Percentiles rank a stretch among this genome's conserved stretches.
phyloP scores from a whole-genome alignment of 2,797 vertebrate species.

The Morelia viridis region DNA sequence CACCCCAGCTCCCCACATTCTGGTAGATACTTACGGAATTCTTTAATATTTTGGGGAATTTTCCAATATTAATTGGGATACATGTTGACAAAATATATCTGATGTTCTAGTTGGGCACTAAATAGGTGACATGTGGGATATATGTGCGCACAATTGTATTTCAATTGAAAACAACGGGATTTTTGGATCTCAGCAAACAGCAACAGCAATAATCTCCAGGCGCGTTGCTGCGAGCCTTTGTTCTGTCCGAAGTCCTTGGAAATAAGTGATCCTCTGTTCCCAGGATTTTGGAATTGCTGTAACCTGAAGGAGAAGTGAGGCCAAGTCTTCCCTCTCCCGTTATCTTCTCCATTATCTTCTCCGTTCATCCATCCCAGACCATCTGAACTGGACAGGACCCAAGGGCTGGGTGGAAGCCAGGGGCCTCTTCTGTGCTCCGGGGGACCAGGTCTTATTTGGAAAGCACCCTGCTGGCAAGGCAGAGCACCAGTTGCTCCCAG shows the following conservation, averaged over 20 bases:
- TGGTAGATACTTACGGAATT: background rate
- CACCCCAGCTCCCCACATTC: background rate
- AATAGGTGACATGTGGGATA: background rate
- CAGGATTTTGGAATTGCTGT: background rate
- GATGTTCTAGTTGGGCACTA: background rate
- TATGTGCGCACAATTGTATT: background rate
- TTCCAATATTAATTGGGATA: background rate
- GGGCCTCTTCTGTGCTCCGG: background rate
- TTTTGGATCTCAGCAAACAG: background rate
- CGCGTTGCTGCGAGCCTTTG: slow-evolving; percentile 21
- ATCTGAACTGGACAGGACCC: background rate
- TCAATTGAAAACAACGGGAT: background rate
- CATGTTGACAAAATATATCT: background rate
- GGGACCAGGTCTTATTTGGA: background rate
- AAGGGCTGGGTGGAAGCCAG: background rate
- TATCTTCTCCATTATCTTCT: background rate
- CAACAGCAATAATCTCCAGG: background rate
- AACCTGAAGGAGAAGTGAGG: background rate
- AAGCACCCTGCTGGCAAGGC: background rate
- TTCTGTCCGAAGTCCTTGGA: background rate
- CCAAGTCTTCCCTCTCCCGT: background rate
- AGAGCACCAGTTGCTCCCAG: background rate
- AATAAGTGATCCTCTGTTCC: background rate
- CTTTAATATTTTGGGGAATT: background rate
- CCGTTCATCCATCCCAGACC: too few species aligned